Conservation (phyloP, 2,113 vertebrate species). For the Hippocampus zosterae region DNA sequence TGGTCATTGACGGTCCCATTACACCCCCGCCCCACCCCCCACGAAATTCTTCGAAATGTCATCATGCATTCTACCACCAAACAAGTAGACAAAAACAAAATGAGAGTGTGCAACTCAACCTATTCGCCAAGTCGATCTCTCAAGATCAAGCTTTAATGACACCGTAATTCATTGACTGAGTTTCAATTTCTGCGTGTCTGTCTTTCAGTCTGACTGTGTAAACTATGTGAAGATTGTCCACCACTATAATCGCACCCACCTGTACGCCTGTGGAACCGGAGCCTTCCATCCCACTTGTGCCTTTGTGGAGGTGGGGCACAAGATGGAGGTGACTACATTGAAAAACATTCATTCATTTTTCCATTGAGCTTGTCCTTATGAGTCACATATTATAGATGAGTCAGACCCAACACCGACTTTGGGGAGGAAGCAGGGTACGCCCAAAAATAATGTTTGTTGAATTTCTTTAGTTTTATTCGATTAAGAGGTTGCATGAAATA, state of each 20-base stretch:
- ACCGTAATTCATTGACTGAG: background rate
- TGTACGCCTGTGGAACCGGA: constrained; percentile 89
- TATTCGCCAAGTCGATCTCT: background rate
- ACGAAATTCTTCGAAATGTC: background rate
- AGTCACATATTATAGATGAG: too few species aligned
- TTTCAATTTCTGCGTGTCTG: constrained; percentile 23
- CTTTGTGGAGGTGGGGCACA: constrained; percentile 85
- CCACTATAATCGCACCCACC: constrained; percentile 86
- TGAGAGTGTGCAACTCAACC: background rate
- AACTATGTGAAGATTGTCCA: constrained; percentile 95
- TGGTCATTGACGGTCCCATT: too few species aligned
- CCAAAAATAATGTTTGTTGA: too few species aligned
- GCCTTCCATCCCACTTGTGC: constrained; percentile 93
- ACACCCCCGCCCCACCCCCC: too few species aligned
- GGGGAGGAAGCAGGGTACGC: too few species aligned
- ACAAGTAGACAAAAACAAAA: background rate
- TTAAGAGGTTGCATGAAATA: too few species aligned
- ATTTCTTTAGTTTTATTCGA: too few species aligned
- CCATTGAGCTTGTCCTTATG: too few species aligned
- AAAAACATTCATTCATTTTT: background rate
- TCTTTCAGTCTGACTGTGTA: constrained; percentile 86
- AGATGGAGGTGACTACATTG: constrained; percentile 74
- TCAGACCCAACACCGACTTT: too few species aligned
- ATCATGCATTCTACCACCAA: background rate
- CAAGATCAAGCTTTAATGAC: background rate